phyloP scores from a whole-genome alignment of 2,888 invertebrate species.

The Crematogaster levior region DNA sequence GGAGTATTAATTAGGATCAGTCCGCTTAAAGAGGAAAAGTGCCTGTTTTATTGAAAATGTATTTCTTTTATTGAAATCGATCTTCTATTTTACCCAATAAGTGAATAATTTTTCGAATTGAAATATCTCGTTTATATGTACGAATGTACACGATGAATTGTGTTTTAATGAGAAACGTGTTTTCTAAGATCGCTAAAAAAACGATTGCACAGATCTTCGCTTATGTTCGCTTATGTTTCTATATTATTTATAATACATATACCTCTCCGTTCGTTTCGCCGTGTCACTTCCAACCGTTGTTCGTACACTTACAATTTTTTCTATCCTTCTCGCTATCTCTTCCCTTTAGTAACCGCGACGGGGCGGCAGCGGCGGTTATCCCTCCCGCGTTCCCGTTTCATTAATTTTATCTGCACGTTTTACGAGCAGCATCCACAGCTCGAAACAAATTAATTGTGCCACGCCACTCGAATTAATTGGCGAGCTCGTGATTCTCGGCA shows the following conservation, averaged over 20 bases:
- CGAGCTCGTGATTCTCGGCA: constrained; percentile 67
- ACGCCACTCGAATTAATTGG: constrained; percentile 80
- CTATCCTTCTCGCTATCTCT: constrained; percentile 43
- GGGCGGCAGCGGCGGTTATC: constrained; percentile 38
- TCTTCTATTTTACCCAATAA: constrained; percentile 7
- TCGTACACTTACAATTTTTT: constrained; percentile 37
- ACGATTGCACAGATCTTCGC: constrained; percentile 16
- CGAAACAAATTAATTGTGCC: constrained; percentile 79
- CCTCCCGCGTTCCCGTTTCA: constrained; percentile 74
- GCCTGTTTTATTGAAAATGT: too few species aligned
- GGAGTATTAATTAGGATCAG: constrained; percentile 36
- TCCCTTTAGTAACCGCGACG: constrained; percentile 59
- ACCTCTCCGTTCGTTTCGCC: neutral
- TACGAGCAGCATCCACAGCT: constrained; percentile 79
- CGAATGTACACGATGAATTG: neutral
- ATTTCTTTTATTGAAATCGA: neutral
- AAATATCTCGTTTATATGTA: neutral
- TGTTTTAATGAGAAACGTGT: neutral
- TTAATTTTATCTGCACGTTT: constrained; percentile 81
- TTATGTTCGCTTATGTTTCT: constrained; percentile 59
- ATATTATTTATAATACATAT: constrained; percentile 74
- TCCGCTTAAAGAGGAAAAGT: neutral
- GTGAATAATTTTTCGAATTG: neutral
- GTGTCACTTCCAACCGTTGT: constrained; percentile 15
- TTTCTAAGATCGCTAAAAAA: neutral